Evolutionary conservation across 1,140 invertebrate genomes (phyloP).

Genomic region (Drosophila ercepeae): DNA sequence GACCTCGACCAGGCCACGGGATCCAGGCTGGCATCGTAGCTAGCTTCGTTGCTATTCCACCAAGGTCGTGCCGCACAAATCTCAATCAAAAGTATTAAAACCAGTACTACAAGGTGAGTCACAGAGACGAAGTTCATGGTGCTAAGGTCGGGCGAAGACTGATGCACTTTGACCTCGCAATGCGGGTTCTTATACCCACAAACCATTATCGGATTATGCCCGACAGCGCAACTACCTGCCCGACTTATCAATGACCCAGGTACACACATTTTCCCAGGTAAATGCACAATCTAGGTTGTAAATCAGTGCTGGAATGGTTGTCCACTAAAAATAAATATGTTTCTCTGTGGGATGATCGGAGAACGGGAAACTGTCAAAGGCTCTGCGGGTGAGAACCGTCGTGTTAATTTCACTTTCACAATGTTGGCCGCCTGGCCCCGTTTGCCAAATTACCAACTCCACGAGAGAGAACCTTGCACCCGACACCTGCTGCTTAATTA

Average conservation of each 20-base stretch:
- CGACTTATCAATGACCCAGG: conserved; percentile 33
- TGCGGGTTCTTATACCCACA: conserved; percentile 29
- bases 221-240: conserved; percentile 18
- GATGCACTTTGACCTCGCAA: conserved; percentile 29
- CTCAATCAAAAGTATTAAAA: background rate
- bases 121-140: conserved; percentile 36
- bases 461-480: conserved; percentile 24
- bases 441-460: conserved; percentile 8
- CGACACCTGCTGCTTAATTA: conserved; percentile 47
- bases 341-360: background rate
- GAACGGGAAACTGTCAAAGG: conserved; percentile 11
- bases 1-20: conserved; percentile 68
- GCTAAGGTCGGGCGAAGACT: conserved; percentile 8
- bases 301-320: conserved; percentile 31
- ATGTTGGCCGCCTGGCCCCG: conserved; percentile 19
- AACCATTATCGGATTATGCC: conserved; percentile 37
- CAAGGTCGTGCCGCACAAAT: conserved; percentile 24
- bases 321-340: conserved; percentile 14
- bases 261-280: conserved; percentile 8
- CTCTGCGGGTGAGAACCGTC: conserved; percentile 19
- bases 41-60: conserved; percentile 50
- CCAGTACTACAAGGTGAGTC: conserved; percentile 3
- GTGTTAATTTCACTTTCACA: conserved; percentile 37
- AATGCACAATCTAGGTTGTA: conserved; percentile 20
- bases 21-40: conserved; percentile 73